Evolutionary conservation across 2,113 vertebrate genomes (phyloP).

Genomic region (Castor canadensis): DNA sequence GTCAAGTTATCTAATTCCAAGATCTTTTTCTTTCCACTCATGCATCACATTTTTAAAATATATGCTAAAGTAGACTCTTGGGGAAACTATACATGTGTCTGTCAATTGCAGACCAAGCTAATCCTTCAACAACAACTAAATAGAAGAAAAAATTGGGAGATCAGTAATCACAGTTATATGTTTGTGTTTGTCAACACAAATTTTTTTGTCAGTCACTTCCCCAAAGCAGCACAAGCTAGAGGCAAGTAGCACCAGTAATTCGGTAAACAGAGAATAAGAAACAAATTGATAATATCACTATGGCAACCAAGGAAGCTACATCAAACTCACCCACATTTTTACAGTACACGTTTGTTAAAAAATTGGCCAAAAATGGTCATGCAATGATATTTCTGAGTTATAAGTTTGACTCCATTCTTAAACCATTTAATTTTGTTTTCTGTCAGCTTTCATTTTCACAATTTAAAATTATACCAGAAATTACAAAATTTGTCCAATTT

Average conservation of each 20-base stretch:
- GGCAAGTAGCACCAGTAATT: not conserved
- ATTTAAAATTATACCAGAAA: not conserved
- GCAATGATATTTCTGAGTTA: not conserved
- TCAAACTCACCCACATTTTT: not conserved
- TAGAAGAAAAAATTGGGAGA: not conserved
- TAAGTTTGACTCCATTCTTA: not conserved
- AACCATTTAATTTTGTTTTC: not conserved
- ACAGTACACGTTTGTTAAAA: not conserved
- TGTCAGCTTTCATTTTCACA: not conserved
- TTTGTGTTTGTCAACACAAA: not conserved
- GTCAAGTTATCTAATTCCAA: not conserved
- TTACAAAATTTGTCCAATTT: not conserved
- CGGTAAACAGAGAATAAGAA: constrained; percentile 44
- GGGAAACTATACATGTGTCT: not conserved
- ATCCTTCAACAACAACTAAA: not conserved
- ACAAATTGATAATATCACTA: constrained; percentile 36
- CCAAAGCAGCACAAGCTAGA: constrained; percentile 37
- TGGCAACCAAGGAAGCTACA: constrained; percentile 21
- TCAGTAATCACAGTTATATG: not conserved
- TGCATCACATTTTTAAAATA: not conserved
- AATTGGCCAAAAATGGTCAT: not conserved
- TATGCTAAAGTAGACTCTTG: not conserved
- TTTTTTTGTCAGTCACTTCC: constrained; percentile 25
- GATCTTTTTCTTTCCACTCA: not conserved
- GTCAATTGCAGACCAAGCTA: not conserved